Evolutionary conservation across 2,888 invertebrate species (phyloP), one percentile per base, ranked within the genome.

Genomic region (Cephonodes hylas): DNA sequence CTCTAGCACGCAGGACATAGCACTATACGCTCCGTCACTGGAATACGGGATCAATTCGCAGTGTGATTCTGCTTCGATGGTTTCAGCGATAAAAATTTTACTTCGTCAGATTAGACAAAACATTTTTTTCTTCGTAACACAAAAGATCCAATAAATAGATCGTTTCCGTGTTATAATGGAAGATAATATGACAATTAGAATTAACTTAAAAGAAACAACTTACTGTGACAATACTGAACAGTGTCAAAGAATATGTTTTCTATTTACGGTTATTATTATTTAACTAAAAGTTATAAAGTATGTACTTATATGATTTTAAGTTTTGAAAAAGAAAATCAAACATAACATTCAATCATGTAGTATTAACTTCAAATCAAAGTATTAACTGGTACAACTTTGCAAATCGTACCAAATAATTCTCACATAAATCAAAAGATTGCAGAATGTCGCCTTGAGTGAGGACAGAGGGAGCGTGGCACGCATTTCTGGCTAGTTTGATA

Each of bases 401-500:
- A 38, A n/a, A 13, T 38, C 22, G 4, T 42, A 38, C 2, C 18
- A 23, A 53, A 44, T 56, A 59, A 59, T n/a, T 58, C 13, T 42
- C 13, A 44, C 20, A 57, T 44, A 42, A 15, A 61, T 66, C 62
- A 67, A 67, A 62, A 61, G 69, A 72, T 77, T 73, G 85, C 85
- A 85, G 91, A 91, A 91, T 91, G 79, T 66, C 80, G 71, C 91
- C 75, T 74, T 77, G 75, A 77, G 77, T 74, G 75, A 85, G 87
- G 83, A 81, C 84, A 82, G 86, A 84, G 88, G 81, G 88, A 89
- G 88, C 85, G 87, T 85, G 84, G 87, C 85, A 88, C 89, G 88
- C 89, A 87, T 88, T 86, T 88, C 91, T 83, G 85, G 83, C 88
- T 91, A 92, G 91, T 92, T 89, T 88, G 89, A 85, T 89, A 88